Evolutionary conservation across 2,888 invertebrate genomes (phyloP).

Genomic region (Leucophenga montana): DNA sequence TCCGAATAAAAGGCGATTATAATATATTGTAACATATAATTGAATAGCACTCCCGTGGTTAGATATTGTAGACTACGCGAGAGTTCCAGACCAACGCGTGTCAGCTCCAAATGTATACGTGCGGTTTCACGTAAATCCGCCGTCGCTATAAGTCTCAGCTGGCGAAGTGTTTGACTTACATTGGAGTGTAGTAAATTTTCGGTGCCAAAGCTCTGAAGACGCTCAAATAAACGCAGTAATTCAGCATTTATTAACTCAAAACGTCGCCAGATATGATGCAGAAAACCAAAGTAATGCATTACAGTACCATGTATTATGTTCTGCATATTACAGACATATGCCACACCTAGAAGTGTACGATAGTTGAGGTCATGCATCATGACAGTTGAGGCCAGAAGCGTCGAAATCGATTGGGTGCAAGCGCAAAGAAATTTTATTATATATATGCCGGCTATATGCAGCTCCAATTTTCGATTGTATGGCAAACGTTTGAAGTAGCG

Average conservation of each 20-base stretch:
- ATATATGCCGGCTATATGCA: not conserved
- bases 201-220: not conserved
- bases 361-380: not conserved
- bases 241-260: slow-evolving; percentile 4
- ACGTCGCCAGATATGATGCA: slow-evolving; percentile 1
- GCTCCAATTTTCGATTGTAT: not conserved
- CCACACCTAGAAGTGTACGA: not conserved
- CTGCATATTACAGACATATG: not conserved
- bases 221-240: not conserved
- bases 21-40: slow-evolving; percentile 18
- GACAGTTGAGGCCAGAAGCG: not conserved
- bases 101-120: not conserved
- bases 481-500: not conserved
- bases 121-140: not conserved
- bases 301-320: slow-evolving; percentile 16
- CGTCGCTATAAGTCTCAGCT: not conserved
- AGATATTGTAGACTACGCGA: not conserved
- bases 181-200: not conserved
- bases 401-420: not conserved
- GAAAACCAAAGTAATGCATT: slow-evolving; percentile 13
- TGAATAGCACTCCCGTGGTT: not conserved
- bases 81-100: not conserved
- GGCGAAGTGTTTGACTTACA: not conserved
- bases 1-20: slow-evolving; percentile 16
- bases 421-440: not conserved